Evolutionary conservation across 2,888 invertebrate species (phyloP).

Genomic region (Mycogona germanica): DNA sequence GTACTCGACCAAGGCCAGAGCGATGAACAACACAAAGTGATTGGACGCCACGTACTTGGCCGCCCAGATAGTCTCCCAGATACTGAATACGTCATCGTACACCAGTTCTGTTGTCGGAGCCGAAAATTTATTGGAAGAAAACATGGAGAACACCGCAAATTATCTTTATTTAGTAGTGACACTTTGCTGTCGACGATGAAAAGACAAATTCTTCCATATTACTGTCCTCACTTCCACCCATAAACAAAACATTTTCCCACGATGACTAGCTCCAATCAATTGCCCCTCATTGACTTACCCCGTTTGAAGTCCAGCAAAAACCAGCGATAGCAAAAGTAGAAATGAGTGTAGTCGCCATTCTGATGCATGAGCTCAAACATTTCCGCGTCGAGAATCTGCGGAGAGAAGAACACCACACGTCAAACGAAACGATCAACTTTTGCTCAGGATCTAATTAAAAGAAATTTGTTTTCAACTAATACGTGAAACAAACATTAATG

Average conservation of each 20-base stretch:
- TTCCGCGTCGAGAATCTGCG: slow-evolving; percentile 83
- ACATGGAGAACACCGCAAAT: too few species aligned
- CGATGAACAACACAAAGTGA: slow-evolving; percentile 86
- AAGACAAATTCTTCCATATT: too few species aligned
- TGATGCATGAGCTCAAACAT: slow-evolving; percentile 89
- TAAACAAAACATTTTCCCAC: neutral
- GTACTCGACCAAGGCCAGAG: slow-evolving; percentile 78
- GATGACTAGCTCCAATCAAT: neutral
- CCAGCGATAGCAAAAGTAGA: slow-evolving; percentile 97
- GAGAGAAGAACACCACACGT: neutral
- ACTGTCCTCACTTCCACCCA: too few species aligned
- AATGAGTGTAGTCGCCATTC: slow-evolving; percentile 91
- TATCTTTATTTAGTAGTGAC: too few species aligned
- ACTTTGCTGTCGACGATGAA: too few species aligned
- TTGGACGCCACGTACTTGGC: slow-evolving; percentile 71
- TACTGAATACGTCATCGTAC: slow-evolving; percentile 81
- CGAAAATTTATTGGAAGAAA: neutral
- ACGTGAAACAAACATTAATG: too few species aligned
- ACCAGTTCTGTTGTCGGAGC: slow-evolving; percentile 54
- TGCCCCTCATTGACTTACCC: slow-evolving; percentile 37
- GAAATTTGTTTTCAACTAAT: neutral
- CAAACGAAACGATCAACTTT: neutral
- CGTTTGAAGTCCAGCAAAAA: slow-evolving; percentile 92
- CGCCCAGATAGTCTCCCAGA: slow-evolving; percentile 97
- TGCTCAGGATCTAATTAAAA: neutral